A percentile compares a stretch with the other conserved stretches of the same genome.
Conservation (phyloP, 2,113 vertebrate species). For the Mustelus asterias region DNA sequence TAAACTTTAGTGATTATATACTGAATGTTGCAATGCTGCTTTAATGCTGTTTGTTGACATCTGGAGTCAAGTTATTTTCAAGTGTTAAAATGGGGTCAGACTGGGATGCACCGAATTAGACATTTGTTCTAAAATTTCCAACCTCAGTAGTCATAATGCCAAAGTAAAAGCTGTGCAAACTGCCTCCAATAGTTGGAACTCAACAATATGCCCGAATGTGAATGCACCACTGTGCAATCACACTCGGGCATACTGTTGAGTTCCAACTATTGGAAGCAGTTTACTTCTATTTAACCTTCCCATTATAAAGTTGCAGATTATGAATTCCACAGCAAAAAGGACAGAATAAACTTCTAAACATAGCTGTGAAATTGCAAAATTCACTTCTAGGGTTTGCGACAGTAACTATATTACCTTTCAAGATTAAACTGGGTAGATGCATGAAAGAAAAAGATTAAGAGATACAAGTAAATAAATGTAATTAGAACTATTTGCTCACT, state of each 20-base stretch:
- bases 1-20: background rate
- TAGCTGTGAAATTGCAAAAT: background rate
- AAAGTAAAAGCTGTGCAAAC: too few relatives aligned
- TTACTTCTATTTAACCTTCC: too few relatives aligned
- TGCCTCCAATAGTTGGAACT: too few relatives aligned
- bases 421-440: background rate
- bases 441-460: background rate
- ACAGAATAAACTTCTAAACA: background rate
- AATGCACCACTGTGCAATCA: too few relatives aligned
- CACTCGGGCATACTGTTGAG: too few relatives aligned
- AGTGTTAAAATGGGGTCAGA: background rate
- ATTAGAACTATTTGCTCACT: background rate
- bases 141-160: background rate
- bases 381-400: background rate
- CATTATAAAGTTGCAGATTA: too few relatives aligned
- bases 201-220: too few relatives aligned
- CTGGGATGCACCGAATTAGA: background rate
- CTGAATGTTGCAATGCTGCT: background rate
- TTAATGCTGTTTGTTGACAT: background rate
- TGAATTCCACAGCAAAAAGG: background rate
- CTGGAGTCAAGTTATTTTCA: background rate
- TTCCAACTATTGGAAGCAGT: too few relatives aligned
- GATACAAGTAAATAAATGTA: background rate
- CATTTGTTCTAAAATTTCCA: background rate
- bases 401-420: background rate